Evolutionary conservation across 2,797 vertebrate species (phyloP).

Genomic region (Notolepis coatsorum): DNA sequence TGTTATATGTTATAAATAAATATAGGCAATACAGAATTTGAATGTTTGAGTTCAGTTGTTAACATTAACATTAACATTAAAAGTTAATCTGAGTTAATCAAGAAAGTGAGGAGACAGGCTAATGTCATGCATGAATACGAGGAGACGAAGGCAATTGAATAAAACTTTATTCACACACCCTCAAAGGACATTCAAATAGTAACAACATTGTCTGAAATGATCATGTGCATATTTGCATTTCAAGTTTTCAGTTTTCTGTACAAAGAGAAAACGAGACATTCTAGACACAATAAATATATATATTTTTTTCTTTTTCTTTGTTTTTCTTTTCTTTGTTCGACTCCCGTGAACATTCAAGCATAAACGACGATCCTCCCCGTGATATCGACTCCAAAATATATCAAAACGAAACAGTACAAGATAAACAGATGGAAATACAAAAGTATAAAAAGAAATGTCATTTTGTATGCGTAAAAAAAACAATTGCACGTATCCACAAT

Average conservation of each 20-base stretch:
- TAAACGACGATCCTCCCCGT: slow-evolving; percentile 39
- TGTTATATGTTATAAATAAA: no score
- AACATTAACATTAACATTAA: slow-evolving; percentile 48
- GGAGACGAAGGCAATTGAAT: no score
- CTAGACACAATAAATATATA: slow-evolving; percentile 1
- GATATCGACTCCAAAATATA: slow-evolving; percentile 39
- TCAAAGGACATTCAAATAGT: neutral
- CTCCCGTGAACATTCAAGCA: slow-evolving; percentile 40
- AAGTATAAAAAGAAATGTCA: slow-evolving; percentile 70
- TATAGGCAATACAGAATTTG: no score
- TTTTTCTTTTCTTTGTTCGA: slow-evolving; percentile 33
- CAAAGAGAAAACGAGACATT: slow-evolving; percentile 8
- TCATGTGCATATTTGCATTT: slow-evolving; percentile 58
- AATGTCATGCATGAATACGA: no score
- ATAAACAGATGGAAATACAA: slow-evolving; percentile 56
- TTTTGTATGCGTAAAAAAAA: slow-evolving; percentile 56
- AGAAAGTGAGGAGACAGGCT: no score
- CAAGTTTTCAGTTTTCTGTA: slow-evolving; percentile 57
- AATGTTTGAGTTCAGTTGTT: no score
- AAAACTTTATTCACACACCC: slow-evolving; percentile 53
- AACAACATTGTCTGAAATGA: slow-evolving; percentile 23
- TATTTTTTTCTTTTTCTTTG: neutral
- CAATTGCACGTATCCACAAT: slow-evolving; percentile 53
- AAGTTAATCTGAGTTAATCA: no score
- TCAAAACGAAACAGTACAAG: slow-evolving; percentile 50